Percentiles rank a stretch among this genome's conserved stretches.
These are phyloP conservation scores for Hydriomena furcata DNA, from an alignment of 2,888 invertebrate genomes.

Conservation along the genomic window DNA sequence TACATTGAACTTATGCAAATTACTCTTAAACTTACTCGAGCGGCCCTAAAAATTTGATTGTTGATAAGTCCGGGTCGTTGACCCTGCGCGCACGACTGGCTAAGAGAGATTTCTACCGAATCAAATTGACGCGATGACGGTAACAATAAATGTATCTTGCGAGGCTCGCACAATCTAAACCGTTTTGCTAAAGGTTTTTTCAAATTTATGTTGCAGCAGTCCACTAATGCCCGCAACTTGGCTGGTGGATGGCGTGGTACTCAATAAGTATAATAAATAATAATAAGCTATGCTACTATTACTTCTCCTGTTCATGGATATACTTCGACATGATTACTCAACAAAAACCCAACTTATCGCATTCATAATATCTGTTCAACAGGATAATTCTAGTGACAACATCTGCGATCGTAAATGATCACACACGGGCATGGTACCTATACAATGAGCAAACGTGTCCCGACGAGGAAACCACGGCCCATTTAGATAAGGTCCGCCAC, in stretches of 20 bases:
- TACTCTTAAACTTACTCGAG: slow-evolving; percentile 48
- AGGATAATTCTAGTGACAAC: too few species aligned
- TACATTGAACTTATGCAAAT: slow-evolving; percentile 69
- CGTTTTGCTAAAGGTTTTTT: not conserved
- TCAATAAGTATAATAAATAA: too few species aligned
- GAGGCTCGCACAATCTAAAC: slow-evolving; percentile 10
- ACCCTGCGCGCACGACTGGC: slow-evolving; percentile 72
- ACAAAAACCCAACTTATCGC: too few species aligned
- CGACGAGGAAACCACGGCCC: slow-evolving; percentile 73
- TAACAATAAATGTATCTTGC: slow-evolving; percentile 30
- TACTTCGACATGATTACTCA: too few species aligned
- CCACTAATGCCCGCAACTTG: too few species aligned
- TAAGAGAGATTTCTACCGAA: slow-evolving; percentile 57
- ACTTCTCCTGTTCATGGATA: too few species aligned
- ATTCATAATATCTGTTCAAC: too few species aligned
- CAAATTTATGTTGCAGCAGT: not conserved
- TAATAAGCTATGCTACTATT: too few species aligned
- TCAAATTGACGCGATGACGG: slow-evolving; percentile 57
- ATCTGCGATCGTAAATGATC: slow-evolving; percentile 23
- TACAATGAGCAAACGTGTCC: slow-evolving; percentile 58
- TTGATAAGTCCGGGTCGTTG: slow-evolving; percentile 75
- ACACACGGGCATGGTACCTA: too few species aligned
- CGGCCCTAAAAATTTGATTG: slow-evolving; percentile 67
- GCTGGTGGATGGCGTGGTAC: too few species aligned
- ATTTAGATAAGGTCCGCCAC: slow-evolving; percentile 69